Evolutionary conservation across 2,888 invertebrate species (phyloP).

Genomic region (Petrophora chlorosata): DNA sequence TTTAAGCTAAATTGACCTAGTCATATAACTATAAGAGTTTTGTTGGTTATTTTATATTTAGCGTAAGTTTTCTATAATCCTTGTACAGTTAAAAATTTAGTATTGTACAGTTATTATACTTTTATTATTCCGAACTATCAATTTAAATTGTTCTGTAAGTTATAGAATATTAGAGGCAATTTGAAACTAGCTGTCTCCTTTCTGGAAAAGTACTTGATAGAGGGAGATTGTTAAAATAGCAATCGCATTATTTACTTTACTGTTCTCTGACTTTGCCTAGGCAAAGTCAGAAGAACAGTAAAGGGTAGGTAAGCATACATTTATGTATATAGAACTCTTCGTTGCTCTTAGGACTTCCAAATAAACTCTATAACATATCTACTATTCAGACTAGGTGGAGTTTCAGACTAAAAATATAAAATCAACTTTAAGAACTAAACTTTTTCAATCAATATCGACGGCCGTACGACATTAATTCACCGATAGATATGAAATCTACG

Average conservation of each 20-base stretch:
- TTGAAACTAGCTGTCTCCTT: too few species aligned
- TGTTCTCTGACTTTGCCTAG: too few species aligned
- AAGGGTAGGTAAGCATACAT: too few species aligned
- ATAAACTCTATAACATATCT: slow-evolving; percentile 4
- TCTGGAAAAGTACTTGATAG: too few species aligned
- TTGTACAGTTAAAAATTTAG: slow-evolving; percentile 6
- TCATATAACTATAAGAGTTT: slow-evolving; percentile 8
- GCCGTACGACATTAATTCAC: slow-evolving; percentile 26
- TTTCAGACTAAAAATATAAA: slow-evolving; percentile 12
- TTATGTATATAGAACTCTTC: too few species aligned
- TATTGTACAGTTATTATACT: too few species aligned
- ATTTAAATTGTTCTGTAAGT: too few species aligned
- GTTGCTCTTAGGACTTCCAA: background rate
- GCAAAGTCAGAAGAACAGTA: too few species aligned
- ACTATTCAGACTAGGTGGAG: background rate
- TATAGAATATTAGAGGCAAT: too few species aligned
- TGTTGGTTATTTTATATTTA: slow-evolving; percentile 3
- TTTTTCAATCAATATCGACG: slow-evolving; percentile 26
- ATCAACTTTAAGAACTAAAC: slow-evolving; percentile 13
- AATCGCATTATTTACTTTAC: too few species aligned
- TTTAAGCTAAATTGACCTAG: slow-evolving; percentile 11
- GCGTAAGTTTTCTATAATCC: slow-evolving; percentile 15
- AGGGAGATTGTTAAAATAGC: too few species aligned
- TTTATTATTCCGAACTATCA: too few species aligned
- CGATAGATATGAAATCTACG: slow-evolving; percentile 32